A percentile compares a stretch with the other conserved stretches of the same genome.
phyloP scores from a whole-genome alignment of 2,113 vertebrate genomes.

The Grammomys dolichurus region DNA sequence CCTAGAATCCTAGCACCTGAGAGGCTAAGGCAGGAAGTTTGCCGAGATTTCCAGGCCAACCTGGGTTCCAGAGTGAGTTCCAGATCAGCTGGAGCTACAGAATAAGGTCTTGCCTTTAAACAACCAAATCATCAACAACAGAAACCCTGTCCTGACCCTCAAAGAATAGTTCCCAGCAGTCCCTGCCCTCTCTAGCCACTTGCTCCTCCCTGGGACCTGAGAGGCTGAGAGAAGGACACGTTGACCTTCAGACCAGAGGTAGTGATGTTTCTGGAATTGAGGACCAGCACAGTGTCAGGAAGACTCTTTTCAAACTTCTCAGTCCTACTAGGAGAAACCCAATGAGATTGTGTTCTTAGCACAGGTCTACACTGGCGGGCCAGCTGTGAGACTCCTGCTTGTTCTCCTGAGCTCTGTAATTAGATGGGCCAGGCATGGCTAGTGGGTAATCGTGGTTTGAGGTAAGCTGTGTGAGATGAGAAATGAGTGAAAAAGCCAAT shows the following conservation, averaged over 20 bases:
- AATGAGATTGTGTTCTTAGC: neutral
- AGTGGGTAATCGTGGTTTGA: slow-evolving; percentile 45
- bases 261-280: neutral
- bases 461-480: slow-evolving; percentile 69
- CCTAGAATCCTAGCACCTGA: neutral
- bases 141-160: neutral
- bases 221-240: neutral
- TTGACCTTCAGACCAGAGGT: neutral
- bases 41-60: neutral
- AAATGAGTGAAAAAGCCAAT: slow-evolving; percentile 73
- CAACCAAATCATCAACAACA: neutral
- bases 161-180: neutral
- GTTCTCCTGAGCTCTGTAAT: slow-evolving; percentile 77
- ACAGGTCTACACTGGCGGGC: neutral
- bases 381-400: slow-evolving; percentile 66
- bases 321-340: slow-evolving; percentile 24
- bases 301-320: slow-evolving; percentile 79
- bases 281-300: slow-evolving; percentile 61
- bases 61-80: neutral
- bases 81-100: neutral
- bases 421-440: slow-evolving; percentile 80
- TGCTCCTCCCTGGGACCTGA: neutral
- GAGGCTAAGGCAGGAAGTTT: neutral
- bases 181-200: neutral
- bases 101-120: neutral